Percentiles rank a stretch among this genome's conserved stretches.
Conservation (phyloP, 2,797 vertebrate genomes). For the Microhierax caerulescens region DNA sequence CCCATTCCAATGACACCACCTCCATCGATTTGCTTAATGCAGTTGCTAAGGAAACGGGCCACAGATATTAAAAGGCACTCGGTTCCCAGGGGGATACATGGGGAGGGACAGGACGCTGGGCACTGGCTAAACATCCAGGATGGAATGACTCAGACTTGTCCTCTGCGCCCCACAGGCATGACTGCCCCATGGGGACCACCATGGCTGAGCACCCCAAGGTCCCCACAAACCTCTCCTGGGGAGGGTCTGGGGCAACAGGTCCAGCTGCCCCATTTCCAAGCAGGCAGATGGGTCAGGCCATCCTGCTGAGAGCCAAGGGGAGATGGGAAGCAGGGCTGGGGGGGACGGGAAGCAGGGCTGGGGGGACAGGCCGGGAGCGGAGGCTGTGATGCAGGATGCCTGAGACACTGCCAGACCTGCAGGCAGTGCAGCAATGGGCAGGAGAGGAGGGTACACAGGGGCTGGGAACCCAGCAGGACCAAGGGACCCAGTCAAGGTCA, state of each 20-base stretch:
- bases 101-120: conserved; percentile 43
- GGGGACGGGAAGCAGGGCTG: background rate
- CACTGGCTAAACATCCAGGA: conserved; percentile 40
- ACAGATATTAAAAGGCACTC: conserved; percentile 73
- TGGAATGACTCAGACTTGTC: conserved; percentile 50
- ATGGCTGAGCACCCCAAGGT: background rate
- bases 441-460: background rate
- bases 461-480: background rate
- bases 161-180: background rate
- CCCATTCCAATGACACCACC: conserved; percentile 79
- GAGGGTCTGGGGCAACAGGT: background rate
- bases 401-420: background rate
- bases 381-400: background rate
- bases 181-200: background rate
- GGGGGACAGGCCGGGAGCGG: fast-evolving
- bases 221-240: background rate
- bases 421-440: background rate
- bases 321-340: background rate
- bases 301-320: background rate
- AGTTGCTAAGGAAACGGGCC: conserved; percentile 72
- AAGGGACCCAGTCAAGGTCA: conserved; percentile 7
- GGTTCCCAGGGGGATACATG: background rate
- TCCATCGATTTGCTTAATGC: conserved; percentile 84
- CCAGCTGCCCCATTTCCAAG: background rate
- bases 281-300: background rate